phyloP scores from a whole-genome alignment of 64 coral and sea anemone species.

The Pocillopora damicornis region DNA sequence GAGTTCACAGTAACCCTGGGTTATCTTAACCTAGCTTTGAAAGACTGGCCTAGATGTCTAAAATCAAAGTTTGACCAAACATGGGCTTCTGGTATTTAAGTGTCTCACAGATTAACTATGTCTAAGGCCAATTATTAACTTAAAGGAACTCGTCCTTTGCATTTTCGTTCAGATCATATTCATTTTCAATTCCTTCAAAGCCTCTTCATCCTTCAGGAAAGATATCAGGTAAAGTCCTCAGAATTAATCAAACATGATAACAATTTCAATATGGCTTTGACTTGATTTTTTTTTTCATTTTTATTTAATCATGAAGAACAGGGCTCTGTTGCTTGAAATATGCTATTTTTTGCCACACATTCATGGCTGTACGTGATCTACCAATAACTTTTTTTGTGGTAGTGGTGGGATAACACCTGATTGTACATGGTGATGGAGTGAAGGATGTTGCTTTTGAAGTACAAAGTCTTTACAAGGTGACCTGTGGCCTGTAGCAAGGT shows the following conservation, averaged over 20 bases:
- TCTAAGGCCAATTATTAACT: too few species aligned
- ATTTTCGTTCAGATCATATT: constrained; percentile 72
- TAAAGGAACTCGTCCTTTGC: neutral
- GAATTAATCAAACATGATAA: neutral
- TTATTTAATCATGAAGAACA: neutral
- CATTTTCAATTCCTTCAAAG: constrained; percentile 87
- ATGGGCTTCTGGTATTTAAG: too few species aligned
- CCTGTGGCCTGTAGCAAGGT: too few species aligned
- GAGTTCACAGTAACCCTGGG: too few species aligned
- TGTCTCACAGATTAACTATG: too few species aligned
- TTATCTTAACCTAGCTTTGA: too few species aligned
- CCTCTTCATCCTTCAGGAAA: constrained; percentile 71
- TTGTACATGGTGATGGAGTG: constrained; percentile 88
- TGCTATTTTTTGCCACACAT: neutral
- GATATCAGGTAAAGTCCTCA: constrained; percentile 50
- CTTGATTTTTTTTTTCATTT: neutral
- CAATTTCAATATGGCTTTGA: neutral
- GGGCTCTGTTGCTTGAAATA: neutral
- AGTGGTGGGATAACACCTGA: constrained; percentile 85
- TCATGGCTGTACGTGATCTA: neutral
- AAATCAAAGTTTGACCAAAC: too few species aligned
- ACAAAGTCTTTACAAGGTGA: constrained; percentile 87
- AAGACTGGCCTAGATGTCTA: too few species aligned
- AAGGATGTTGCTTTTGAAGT: constrained; percentile 98
- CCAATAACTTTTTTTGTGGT: neutral